Percentiles rank a stretch among this genome's conserved stretches.
These are phyloP conservation scores for Carassius gibelio DNA, from an alignment of 2,113 vertebrate species.

Conservation along the genomic window DNA sequence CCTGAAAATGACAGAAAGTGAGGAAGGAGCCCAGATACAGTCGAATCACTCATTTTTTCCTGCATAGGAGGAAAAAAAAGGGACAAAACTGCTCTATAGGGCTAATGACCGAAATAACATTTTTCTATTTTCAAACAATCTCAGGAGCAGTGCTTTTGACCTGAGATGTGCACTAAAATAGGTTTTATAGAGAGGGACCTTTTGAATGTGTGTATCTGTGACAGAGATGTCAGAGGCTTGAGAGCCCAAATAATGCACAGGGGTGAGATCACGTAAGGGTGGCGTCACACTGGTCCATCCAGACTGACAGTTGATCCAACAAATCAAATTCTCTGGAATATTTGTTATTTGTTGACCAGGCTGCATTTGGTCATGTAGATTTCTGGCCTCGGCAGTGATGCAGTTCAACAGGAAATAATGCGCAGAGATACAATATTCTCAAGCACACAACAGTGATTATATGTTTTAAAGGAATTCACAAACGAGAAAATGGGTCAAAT, in stretches of 20 bases:
- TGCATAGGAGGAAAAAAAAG: constrained; percentile 56
- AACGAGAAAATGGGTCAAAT: too few species aligned
- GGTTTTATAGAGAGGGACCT: constrained; percentile 33
- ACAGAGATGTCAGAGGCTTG: neutral
- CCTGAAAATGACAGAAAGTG: constrained; percentile 76
- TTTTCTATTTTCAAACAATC: constrained; percentile 32
- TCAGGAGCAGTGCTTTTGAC: constrained; percentile 4
- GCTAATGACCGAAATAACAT: constrained; percentile 32
- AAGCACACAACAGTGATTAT: neutral
- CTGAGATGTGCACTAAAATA: constrained; percentile 26
- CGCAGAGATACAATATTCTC: neutral
- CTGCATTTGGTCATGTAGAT: neutral
- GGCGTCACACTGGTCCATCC: neutral
- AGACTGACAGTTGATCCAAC: neutral
- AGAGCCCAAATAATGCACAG: neutral
- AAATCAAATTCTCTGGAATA: neutral
- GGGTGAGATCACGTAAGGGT: neutral
- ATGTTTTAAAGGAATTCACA: neutral
- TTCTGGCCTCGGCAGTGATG: too few species aligned
- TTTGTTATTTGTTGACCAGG: too few species aligned
- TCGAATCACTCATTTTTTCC: constrained; percentile 74
- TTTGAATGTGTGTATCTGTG: neutral
- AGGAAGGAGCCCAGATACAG: constrained; percentile 73
- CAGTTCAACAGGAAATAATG: neutral
- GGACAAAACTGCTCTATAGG: constrained; percentile 65